Evolutionary conservation across 2,797 vertebrate species (phyloP), one percentile per base, ranked within the genome.

Genomic region (Gobionotothen gibberifrons): DNA sequence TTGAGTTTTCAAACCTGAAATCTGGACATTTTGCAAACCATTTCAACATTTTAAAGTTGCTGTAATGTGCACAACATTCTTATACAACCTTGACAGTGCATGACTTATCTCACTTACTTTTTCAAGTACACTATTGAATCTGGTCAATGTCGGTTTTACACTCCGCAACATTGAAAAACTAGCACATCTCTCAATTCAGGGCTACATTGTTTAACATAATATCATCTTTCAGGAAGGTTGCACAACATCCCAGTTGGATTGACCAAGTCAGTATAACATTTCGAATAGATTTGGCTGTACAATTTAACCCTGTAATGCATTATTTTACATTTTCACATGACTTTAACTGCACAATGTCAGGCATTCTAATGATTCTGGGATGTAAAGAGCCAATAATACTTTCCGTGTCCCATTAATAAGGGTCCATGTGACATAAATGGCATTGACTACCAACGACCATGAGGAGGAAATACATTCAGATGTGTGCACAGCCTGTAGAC

Each of bases 1-100:
- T 69, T 21, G 79, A 19, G 17, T 69, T 67, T 78, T 66, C 19
- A 62, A 58, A 84, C 12, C 48, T 1, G n/a, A 64, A 68, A 64
- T 68, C 29, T 55, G 66, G 65, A 82, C 70, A 69, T 9, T 26
- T 36, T 13, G 21, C 15, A 44, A 39, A 6, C n/a, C 2, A 14
- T 69, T 64, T 26, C 0, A 11, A 49, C 19, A 47, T 55, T 2
- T 58, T 14, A 47, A 15, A 54, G 16, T 58, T 26, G 26, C 32
- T 36, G 32, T 9, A 62, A 60, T 46, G 53, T 4, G 16, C 51
- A 42, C 44, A 61, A 21, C 11, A 9, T 16, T 22, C 1, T 49
- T 10, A 40, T 63, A 61, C 26, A 64, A 62, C 58, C 42, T 69
- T 60, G 15, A 55, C 51, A 32, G 52, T 43, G 7, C 19, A 42